These are phyloP conservation scores for Decapterus maruadsi DNA, from an alignment of 2,797 vertebrate genomes.

Conservation along the genomic window DNA sequence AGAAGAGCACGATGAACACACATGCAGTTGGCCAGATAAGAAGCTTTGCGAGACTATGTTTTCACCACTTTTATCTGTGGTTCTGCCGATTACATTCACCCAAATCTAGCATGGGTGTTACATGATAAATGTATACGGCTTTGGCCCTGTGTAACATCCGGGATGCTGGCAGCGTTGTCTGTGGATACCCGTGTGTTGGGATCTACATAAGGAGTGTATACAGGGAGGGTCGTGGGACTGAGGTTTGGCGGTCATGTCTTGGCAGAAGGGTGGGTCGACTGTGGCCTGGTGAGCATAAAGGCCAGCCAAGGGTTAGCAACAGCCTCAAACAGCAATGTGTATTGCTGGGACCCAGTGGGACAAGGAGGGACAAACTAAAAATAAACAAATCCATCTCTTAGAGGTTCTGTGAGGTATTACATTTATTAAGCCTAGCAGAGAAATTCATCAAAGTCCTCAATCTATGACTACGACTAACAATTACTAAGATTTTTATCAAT, in stretches of 20 bases:
- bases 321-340: constrained; percentile 33
- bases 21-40: constrained; percentile 36
- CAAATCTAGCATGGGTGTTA: constrained; percentile 35
- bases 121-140: constrained; percentile 34
- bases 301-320: constrained; percentile 74
- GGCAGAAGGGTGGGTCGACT: constrained; percentile 56
- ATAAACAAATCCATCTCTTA: constrained; percentile 39
- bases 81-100: constrained; percentile 39
- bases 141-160: constrained; percentile 29
- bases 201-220: constrained; percentile 60
- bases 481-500: not conserved
- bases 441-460: not conserved
- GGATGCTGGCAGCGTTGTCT: constrained; percentile 39
- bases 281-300: constrained; percentile 36
- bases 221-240: constrained; percentile 67
- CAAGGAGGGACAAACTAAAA: constrained; percentile 41
- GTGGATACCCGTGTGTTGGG: constrained; percentile 67
- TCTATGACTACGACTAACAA: not conserved
- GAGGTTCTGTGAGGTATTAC: not conserved
- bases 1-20: constrained; percentile 30
- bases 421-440: constrained; percentile 4
- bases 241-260: constrained; percentile 69
- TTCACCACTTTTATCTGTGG: constrained; percentile 41
- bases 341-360: constrained; percentile 35
- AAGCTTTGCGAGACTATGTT: constrained; percentile 29